Evolutionary conservation across 2,888 invertebrate species (phyloP).

Genomic region (Acrobasis repandana): DNA sequence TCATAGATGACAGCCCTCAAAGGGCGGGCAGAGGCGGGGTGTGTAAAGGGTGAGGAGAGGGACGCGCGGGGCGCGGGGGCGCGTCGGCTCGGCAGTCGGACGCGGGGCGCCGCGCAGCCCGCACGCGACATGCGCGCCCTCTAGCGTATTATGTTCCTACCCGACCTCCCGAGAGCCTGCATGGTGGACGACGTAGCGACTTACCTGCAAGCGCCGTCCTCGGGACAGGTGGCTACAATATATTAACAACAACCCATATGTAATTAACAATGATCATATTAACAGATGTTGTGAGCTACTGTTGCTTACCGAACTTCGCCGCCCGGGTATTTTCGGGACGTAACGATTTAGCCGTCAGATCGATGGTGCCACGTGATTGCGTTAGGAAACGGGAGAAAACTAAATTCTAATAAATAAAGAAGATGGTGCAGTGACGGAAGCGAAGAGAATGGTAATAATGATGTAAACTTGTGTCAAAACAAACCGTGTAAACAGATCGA

Average conservation of each 20-base stretch:
- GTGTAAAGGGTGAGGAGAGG: constrained; percentile 39
- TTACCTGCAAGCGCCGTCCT: constrained; percentile 96
- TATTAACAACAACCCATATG: constrained; percentile 82
- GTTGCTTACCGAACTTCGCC: constrained; percentile 77
- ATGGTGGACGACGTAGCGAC: constrained; percentile 98
- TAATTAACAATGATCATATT: constrained; percentile 83
- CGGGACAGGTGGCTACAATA: constrained; percentile 92
- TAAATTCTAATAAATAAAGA: constrained; percentile 25
- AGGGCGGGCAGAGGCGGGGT: constrained; percentile 49
- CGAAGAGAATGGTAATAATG: constrained; percentile 26
- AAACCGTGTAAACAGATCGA: constrained; percentile 77
- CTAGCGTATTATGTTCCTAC: constrained; percentile 91
- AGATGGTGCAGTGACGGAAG: constrained; percentile 23
- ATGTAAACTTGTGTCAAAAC: constrained; percentile 49
- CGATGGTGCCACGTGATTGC: constrained; percentile 64
- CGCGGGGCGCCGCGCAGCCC: constrained; percentile 80
- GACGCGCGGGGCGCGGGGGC: constrained; percentile 34
- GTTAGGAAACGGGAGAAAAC: constrained; percentile 36
- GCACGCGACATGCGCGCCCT: constrained; percentile 76
- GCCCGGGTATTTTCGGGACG: constrained; percentile 81
- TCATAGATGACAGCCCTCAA: constrained; percentile 55
- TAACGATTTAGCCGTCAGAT: constrained; percentile 61
- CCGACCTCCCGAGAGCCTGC: constrained; percentile 96
- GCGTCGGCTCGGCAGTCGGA: constrained; percentile 65
- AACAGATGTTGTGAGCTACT: constrained; percentile 83